Evolutionary conservation across 2,888 invertebrate species (phyloP), one percentile per base, ranked within the genome.

Genomic region (Ceriagrion tenellum): DNA sequence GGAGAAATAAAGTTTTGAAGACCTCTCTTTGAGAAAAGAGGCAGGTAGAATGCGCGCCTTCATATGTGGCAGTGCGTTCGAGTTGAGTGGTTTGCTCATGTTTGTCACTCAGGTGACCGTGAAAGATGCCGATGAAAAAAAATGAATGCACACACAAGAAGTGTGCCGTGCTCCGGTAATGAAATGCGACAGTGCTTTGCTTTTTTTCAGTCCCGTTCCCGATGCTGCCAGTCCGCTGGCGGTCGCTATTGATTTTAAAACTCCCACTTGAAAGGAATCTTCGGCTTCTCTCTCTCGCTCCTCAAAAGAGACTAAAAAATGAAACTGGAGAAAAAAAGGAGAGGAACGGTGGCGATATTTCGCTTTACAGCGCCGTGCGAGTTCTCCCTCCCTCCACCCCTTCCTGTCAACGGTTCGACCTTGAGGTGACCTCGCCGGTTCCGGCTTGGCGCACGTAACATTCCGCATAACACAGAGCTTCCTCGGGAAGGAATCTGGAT

Each of bases 251-350:
- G 81, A 81, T 81, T 81, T 81, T 81, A 81, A 81, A 81, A 81
- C 81, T 30, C 81, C 81, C 81, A 81, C 81, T 81, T 81, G 81
- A 81, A 81, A 81, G 81, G 81, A 81, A 81, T 81, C 81, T 81
- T 81, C 30, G 30, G 81, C 81, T 81, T 16, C 35, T 35, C 30
- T 81, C 81, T 30, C 30, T 56, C 56, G 8, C 56, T 59, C 2
- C 59, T 59, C 59, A 20, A 59, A 59, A 59, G 16, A 20, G 59
- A 59, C 18, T 20, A 59, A 59, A 59, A 59, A 59, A 59, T 20
- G 16, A 59, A 59, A 1, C 4, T 4, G 18, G 35, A 18, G 35
- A 81, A 81, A 35, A 13, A 69, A 35, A 35, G 30, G 35, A 81
- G 30, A 30, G n/a, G n/a, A n/a, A n/a, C n/a, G n/a, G n/a, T n/a